Conservation (phyloP, 2,797 vertebrate genomes). For the Prionace glauca region DNA sequence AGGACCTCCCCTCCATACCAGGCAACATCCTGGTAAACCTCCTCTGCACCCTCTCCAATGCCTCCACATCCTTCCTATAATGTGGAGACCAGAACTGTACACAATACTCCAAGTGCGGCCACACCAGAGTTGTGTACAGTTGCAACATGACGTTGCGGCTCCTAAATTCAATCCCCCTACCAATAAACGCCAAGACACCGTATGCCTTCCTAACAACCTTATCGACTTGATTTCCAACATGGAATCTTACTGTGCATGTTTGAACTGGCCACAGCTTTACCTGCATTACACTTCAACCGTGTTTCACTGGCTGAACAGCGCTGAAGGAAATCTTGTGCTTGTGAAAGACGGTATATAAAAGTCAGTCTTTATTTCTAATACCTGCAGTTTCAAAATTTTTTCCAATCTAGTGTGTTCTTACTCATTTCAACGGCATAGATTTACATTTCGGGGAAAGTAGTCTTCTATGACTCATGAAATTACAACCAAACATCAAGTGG, state of each 20-base stretch:
- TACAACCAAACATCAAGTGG: background rate
- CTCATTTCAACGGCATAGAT: background rate
- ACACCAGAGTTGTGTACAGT: too few relatives aligned
- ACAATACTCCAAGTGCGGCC: too few relatives aligned
- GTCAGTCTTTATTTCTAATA: background rate
- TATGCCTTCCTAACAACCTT: too few relatives aligned
- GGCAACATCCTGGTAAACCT: too few relatives aligned
- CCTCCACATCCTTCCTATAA: too few relatives aligned
- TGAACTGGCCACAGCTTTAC: background rate
- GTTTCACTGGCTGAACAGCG: background rate
- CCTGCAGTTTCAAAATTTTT: background rate
- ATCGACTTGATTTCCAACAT: too few relatives aligned
- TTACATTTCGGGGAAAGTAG: background rate
- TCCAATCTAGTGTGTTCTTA: background rate
- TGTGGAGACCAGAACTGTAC: too few relatives aligned
- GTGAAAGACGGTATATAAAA: background rate
- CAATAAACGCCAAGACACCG: too few relatives aligned
- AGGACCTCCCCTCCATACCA: too few relatives aligned
- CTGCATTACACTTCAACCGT: background rate
- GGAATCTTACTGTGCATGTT: background rate
- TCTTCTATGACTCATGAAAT: background rate
- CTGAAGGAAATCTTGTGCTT: background rate
- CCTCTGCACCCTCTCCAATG: too few relatives aligned
- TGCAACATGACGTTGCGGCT: too few relatives aligned
- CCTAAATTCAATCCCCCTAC: too few relatives aligned